Conservation (phyloP, 2,113 vertebrate species). For the Aspidoscelis tigris region DNA sequence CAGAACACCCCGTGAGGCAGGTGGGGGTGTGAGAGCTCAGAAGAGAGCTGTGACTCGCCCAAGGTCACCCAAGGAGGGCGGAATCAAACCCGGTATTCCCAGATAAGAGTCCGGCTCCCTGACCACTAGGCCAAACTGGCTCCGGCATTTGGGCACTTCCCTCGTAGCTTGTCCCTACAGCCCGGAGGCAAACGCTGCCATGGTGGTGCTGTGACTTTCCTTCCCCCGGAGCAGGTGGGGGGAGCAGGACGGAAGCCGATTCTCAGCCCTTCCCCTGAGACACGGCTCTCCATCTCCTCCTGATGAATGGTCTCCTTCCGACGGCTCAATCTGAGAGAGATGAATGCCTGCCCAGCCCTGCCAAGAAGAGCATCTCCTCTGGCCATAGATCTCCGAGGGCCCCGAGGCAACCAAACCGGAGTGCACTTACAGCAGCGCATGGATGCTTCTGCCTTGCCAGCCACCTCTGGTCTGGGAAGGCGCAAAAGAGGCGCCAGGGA, state of each 20-base stretch:
- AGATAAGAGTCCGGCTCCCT: no score
- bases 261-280: not conserved
- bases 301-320: slow-evolving; percentile 30
- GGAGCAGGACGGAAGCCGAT: not conserved
- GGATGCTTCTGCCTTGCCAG: not conserved
- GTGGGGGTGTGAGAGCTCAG: no score
- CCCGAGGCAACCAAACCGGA: not conserved
- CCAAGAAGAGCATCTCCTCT: slow-evolving; percentile 61
- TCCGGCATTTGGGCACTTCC: not conserved
- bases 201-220: no score
- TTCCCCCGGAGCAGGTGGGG: not conserved
- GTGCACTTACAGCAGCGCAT: not conserved
- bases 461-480: not conserved
- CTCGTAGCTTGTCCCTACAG: not conserved
- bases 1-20: no score
- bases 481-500: no score
- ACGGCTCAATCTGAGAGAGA: slow-evolving; percentile 16
- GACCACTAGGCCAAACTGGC: no score
- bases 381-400: slow-evolving; percentile 52
- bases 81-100: no score
- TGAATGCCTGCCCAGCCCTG: slow-evolving; percentile 44
- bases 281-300: not conserved
- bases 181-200: no score
- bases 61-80: no score
- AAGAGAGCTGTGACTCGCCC: no score